Conservation (phyloP, 2,113 vertebrate species). For the Hymenochirus boettgeri region DNA sequence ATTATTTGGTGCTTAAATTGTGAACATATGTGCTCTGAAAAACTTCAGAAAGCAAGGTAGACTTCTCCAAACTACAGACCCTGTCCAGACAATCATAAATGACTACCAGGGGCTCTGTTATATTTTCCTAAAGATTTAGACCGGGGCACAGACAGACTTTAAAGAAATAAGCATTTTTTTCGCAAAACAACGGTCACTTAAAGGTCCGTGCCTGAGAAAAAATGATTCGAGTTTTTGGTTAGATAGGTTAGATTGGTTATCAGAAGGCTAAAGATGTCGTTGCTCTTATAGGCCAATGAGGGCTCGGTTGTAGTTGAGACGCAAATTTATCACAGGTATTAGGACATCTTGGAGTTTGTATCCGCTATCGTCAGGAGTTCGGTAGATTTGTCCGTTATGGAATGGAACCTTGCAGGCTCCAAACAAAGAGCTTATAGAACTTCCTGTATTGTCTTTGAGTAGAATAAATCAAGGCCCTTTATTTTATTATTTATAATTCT, state of each 20-base stretch:
- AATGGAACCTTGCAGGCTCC: too few relatives aligned
- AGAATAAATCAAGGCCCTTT: too few relatives aligned
- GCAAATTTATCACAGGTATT: too few relatives aligned
- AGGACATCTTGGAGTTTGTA: too few relatives aligned
- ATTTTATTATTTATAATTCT: too few relatives aligned
- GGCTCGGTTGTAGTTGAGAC: too few relatives aligned
- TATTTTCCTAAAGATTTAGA: constrained; percentile 36
- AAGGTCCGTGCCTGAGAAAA: constrained; percentile 26
- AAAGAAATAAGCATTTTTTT: constrained; percentile 28
- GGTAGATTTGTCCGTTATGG: too few relatives aligned
- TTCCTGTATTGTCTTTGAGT: too few relatives aligned
- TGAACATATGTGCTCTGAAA: constrained; percentile 1
- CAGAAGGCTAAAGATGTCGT: constrained; percentile 14
- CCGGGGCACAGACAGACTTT: constrained; percentile 13
- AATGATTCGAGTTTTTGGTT: constrained; percentile 6
- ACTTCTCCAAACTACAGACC: background rate
- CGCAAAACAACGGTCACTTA: constrained; percentile 32
- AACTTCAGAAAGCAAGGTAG: constrained; percentile 18
- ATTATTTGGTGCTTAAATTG: constrained; percentile 46
- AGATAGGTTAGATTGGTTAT: constrained; percentile 14
- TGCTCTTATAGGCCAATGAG: background rate
- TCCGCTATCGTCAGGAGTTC: too few relatives aligned
- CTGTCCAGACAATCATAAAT: background rate
- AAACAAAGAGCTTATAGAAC: too few relatives aligned
- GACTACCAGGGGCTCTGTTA: constrained; percentile 7